Conservation (phyloP, 2,888 invertebrate genomes). For the Coenonympha arcania region DNA sequence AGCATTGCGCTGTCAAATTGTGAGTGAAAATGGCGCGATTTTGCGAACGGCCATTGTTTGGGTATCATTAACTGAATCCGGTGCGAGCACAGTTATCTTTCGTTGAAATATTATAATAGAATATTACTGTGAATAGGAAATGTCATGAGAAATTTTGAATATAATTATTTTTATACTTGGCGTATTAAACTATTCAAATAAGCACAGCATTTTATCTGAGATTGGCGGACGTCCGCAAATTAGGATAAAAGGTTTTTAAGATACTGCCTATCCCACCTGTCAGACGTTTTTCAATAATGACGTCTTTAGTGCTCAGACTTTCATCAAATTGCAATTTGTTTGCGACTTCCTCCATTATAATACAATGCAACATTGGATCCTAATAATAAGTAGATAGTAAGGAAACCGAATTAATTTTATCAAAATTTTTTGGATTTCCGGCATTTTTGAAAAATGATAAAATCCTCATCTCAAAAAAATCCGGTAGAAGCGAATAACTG, state of each 20-base stretch:
- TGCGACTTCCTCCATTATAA: not conserved
- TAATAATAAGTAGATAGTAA: too few species aligned
- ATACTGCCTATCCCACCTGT: too few species aligned
- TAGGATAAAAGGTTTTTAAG: not conserved
- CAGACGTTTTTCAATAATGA: too few species aligned
- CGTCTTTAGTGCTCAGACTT: too few species aligned
- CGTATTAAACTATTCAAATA: too few species aligned
- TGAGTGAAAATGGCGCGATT: slow-evolving; percentile 38
- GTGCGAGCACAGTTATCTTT: slow-evolving; percentile 24
- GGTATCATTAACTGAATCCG: slow-evolving; percentile 24
- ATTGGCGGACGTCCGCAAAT: not conserved
- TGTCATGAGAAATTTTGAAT: slow-evolving; percentile 12
- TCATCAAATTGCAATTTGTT: too few species aligned
- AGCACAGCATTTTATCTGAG: not conserved
- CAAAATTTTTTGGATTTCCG: too few species aligned
- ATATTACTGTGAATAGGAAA: slow-evolving; percentile 15
- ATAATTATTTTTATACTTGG: not conserved
- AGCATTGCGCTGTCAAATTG: slow-evolving; percentile 34
- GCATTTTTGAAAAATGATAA: too few species aligned
- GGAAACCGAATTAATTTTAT: too few species aligned
- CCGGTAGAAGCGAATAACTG: too few species aligned
- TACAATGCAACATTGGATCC: too few species aligned
- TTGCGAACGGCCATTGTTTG: slow-evolving; percentile 31
- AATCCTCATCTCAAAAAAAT: too few species aligned
- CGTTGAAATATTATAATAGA: slow-evolving; percentile 14